A percentile compares a stretch with the other conserved stretches of the same genome.
These are phyloP conservation scores for Spodoptera exigua DNA, from an alignment of 2,888 invertebrate species.

Conservation along the genomic window DNA sequence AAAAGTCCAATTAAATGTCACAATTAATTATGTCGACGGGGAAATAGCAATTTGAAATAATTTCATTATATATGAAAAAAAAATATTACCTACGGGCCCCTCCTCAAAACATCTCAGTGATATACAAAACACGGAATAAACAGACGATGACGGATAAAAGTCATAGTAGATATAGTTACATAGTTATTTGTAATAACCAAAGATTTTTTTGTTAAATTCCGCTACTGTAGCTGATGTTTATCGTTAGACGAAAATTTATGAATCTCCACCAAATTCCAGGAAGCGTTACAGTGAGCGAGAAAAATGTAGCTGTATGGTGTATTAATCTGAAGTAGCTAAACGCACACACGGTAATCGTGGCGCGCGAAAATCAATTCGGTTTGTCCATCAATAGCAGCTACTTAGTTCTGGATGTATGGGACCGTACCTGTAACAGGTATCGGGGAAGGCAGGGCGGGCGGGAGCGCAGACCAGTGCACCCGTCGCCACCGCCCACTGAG, in stretches of 20 bases:
- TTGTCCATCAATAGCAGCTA: slow-evolving; percentile 86
- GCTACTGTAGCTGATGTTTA: slow-evolving; percentile 61
- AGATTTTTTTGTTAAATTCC: slow-evolving; percentile 57
- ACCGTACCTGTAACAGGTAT: slow-evolving; percentile 85
- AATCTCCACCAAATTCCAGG: slow-evolving; percentile 60
- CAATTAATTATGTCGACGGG: neutral
- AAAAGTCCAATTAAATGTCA: slow-evolving; percentile 5
- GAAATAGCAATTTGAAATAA: slow-evolving; percentile 1
- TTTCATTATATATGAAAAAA: neutral
- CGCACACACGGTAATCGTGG: slow-evolving; percentile 58
- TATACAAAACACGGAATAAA: slow-evolving; percentile 28
- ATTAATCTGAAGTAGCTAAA: slow-evolving; percentile 28
- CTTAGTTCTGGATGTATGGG: slow-evolving; percentile 79
- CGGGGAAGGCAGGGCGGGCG: slow-evolving; percentile 73
- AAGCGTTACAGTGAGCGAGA: slow-evolving; percentile 53
- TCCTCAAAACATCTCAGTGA: slow-evolving; percentile 4
- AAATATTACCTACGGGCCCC: slow-evolving; percentile 2
- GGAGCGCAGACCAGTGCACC: slow-evolving; percentile 79
- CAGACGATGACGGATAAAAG: slow-evolving; percentile 52
- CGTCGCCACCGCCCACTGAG: slow-evolving; percentile 71
- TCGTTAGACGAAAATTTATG: slow-evolving; percentile 64
- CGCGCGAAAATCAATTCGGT: slow-evolving; percentile 81
- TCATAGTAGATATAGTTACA: slow-evolving; percentile 52
- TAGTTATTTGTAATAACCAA: slow-evolving; percentile 58
- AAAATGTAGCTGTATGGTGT: slow-evolving; percentile 47